phyloP scores from a whole-genome alignment of 1,140 invertebrate genomes.

The Bombyx mori region ASM3026992v2 NC_085129.1:11138501-11139000 shows the following conservation, averaged over 20 bases:
- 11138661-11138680: too few species aligned
- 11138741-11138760: constrained; percentile 8
- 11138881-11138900: constrained; percentile 61
- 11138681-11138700: too few species aligned
- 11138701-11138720: background rate
- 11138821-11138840: constrained; percentile 65
- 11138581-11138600: too few species aligned
- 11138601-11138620: too few species aligned
- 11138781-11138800: constrained; percentile 37
- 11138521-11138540: too few species aligned
- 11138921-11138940: constrained; percentile 56
- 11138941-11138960: constrained; percentile 51
- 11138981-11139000: constrained; percentile 19
- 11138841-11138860: constrained; percentile 62
- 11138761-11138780: constrained; percentile 10
- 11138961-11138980: constrained; percentile 23
- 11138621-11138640: too few species aligned
- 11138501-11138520: too few species aligned
- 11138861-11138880: constrained; percentile 45
- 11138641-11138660: too few species aligned
- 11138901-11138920: constrained; percentile 61
- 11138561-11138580: too few species aligned
- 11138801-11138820: constrained; percentile 32
- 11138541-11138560: too few species aligned
- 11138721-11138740: background rate